phyloP scores from a whole-genome alignment of 2,888 invertebrate species.

The Punctoribates punctum region DNA sequence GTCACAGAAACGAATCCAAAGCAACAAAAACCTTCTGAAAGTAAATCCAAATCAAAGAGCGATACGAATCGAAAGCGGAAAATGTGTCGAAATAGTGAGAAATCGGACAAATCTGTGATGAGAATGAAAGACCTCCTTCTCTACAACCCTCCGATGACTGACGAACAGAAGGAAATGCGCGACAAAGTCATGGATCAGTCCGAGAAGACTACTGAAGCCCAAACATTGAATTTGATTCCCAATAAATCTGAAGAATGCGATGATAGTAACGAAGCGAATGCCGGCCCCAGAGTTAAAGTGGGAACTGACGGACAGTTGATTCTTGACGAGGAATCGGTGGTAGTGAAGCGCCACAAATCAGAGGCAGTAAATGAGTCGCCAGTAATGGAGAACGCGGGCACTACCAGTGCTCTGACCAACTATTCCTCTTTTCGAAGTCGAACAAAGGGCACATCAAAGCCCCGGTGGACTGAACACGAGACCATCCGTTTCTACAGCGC shows the following conservation, averaged over 20 bases:
- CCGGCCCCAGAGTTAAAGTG: slow-evolving; percentile 35
- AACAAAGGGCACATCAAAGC: slow-evolving; percentile 39
- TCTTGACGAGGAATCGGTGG: slow-evolving; percentile 62
- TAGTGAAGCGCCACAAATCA: slow-evolving; percentile 51
- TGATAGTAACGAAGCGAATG: slow-evolving; percentile 33
- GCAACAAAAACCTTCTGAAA: neutral
- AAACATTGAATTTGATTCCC: neutral
- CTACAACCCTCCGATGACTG: slow-evolving; percentile 67
- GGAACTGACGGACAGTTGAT: slow-evolving; percentile 38
- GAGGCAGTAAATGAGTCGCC: neutral
- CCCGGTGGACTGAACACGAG: slow-evolving; percentile 57
- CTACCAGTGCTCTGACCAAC: slow-evolving; percentile 42
- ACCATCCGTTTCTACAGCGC: slow-evolving; percentile 88
- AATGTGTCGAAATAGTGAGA: neutral
- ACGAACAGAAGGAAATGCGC: slow-evolving; percentile 42
- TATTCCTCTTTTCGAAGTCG: slow-evolving; percentile 45
- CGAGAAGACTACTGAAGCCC: neutral
- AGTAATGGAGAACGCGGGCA: slow-evolving; percentile 31
- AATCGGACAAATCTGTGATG: slow-evolving; percentile 55
- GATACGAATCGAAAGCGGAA: slow-evolving; percentile 9
- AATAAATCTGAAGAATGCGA: neutral
- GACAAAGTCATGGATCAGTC: slow-evolving; percentile 31
- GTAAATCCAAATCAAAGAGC: neutral
- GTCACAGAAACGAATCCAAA: neutral
- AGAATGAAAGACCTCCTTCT: slow-evolving; percentile 90